These are phyloP conservation scores for Epinotia ramella DNA, from an alignment of 2,888 invertebrate species.

Conservation along the genomic window DNA sequence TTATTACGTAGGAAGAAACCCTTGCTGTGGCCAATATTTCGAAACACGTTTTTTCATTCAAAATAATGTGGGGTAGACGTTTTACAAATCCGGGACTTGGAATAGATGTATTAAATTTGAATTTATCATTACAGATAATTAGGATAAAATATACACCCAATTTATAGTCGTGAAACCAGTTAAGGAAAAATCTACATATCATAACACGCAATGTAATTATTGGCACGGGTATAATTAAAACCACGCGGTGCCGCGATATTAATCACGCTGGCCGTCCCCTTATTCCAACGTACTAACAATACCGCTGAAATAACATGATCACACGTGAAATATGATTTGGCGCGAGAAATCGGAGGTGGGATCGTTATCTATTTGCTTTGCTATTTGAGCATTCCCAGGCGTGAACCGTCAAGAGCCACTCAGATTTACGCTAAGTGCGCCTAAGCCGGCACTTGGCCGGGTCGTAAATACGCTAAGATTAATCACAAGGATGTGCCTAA, in stretches of 20 bases:
- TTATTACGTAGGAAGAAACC: slow-evolving; percentile 5
- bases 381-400: slow-evolving; percentile 48
- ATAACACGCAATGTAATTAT: slow-evolving; percentile 42
- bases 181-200: slow-evolving; percentile 34
- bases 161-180: slow-evolving; percentile 24
- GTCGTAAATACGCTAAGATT: slow-evolving; percentile 71
- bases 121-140: not conserved
- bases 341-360: slow-evolving; percentile 36
- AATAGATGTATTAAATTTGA: not conserved
- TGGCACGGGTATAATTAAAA: slow-evolving; percentile 40
- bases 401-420: slow-evolving; percentile 56
- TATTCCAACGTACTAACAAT: slow-evolving; percentile 20
- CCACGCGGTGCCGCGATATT: slow-evolving; percentile 35
- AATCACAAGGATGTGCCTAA: slow-evolving; percentile 75
- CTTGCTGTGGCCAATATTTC: not conserved
- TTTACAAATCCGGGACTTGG: not conserved
- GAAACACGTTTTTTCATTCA: too few relatives aligned
- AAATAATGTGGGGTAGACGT: too few relatives aligned
- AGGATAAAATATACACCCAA: slow-evolving; percentile 12
- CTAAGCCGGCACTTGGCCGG: slow-evolving; percentile 64
- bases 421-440: slow-evolving; percentile 62
- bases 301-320: slow-evolving; percentile 18
- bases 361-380: slow-evolving; percentile 45
- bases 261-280: slow-evolving; percentile 16
- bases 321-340: slow-evolving; percentile 11